Evolutionary conservation across 2,888 invertebrate genomes (phyloP).

Genomic region (Lysandra coridon): DNA sequence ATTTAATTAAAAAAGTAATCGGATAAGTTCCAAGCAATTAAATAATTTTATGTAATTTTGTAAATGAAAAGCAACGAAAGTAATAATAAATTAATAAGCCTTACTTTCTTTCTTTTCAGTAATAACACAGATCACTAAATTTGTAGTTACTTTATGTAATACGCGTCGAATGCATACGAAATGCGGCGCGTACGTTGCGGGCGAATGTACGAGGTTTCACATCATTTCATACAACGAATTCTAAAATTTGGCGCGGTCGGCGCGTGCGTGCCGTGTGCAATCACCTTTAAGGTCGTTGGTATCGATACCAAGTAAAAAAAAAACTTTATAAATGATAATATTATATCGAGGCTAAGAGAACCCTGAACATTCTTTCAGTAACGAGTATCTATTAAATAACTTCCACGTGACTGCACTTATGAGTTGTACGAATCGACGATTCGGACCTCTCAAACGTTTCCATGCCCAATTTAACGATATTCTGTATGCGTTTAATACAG

Average conservation of each 20-base stretch:
- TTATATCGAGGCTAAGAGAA: background rate
- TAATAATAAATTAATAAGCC: too few relatives aligned
- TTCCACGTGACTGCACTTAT: background rate
- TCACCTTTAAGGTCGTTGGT: too few relatives aligned
- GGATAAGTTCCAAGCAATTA: background rate
- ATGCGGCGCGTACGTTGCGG: too few relatives aligned
- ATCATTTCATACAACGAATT: too few relatives aligned
- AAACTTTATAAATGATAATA: background rate
- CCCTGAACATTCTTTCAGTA: background rate
- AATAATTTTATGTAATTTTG: background rate
- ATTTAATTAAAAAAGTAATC: background rate
- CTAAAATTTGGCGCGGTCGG: too few relatives aligned
- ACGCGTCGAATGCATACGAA: too few relatives aligned
- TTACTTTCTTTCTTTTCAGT: too few relatives aligned
- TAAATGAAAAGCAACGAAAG: background rate
- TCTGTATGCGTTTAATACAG: background rate
- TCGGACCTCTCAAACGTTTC: conserved; percentile 10
- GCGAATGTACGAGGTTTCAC: too few relatives aligned
- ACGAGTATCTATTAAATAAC: conserved; percentile 23
- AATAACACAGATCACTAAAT: too few relatives aligned
- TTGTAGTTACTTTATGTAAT: too few relatives aligned
- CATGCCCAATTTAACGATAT: background rate
- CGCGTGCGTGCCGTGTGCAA: too few relatives aligned
- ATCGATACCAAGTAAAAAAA: background rate
- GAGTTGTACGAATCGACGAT: conserved; percentile 1